A percentile compares a stretch with the other conserved stretches of the same genome.
These are phyloP conservation scores for Argyresthia goedartella DNA, from an alignment of 2,888 invertebrate species.

Conservation along the genomic window DNA sequence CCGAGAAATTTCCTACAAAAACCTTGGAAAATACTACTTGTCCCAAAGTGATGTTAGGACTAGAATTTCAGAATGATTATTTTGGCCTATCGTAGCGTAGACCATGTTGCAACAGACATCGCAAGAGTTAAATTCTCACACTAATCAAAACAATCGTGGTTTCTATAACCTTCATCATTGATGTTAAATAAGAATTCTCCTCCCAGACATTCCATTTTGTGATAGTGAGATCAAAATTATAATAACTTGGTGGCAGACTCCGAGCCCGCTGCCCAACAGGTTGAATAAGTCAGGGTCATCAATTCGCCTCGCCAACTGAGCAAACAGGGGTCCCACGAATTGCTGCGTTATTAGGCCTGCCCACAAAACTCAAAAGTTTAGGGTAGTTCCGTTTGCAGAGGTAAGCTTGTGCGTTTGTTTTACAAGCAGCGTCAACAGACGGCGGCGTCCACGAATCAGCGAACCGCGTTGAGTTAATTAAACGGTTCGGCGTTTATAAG, in stretches of 20 bases:
- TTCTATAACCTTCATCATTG: too few relatives aligned
- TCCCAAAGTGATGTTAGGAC: too few relatives aligned
- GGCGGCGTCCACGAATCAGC: neutral
- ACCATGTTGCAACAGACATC: too few relatives aligned
- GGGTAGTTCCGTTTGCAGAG: conserved; percentile 61
- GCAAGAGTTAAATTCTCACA: too few relatives aligned
- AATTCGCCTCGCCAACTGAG: conserved; percentile 63
- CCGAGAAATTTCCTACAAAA: conserved; percentile 9
- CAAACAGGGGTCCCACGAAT: conserved; percentile 64
- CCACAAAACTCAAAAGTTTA: conserved; percentile 59
- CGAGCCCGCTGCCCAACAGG: conserved; percentile 33
- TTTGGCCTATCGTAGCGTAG: too few relatives aligned
- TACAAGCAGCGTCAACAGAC: conserved; percentile 49
- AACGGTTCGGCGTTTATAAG: neutral
- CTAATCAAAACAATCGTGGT: too few relatives aligned
- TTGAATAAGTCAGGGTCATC: conserved; percentile 68
- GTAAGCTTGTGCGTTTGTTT: conserved; percentile 60
- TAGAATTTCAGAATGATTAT: too few relatives aligned
- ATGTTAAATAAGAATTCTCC: too few relatives aligned
- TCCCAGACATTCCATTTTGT: too few relatives aligned
- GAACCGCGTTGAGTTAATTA: too few relatives aligned
- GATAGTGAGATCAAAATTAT: too few relatives aligned
- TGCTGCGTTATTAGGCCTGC: conserved; percentile 58
- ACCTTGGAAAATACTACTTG: neutral
- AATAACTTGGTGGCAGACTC: neutral